These are phyloP conservation scores for Drosophila tani DNA, from an alignment of 1,140 invertebrate species.

Conservation along the genomic window DNA sequence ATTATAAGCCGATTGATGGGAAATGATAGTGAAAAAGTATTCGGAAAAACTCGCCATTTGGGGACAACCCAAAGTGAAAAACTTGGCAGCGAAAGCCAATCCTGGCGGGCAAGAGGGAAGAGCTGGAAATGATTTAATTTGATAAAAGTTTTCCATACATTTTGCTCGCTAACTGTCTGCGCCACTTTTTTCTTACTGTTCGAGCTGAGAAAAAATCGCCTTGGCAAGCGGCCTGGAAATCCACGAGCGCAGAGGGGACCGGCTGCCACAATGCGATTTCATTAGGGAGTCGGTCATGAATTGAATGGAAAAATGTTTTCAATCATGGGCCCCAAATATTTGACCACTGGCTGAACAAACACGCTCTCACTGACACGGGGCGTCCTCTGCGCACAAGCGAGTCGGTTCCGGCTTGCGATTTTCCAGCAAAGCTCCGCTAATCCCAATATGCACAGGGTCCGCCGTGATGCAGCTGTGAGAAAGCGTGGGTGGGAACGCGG, in stretches of 20 bases:
- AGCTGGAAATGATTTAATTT: constrained; percentile 48
- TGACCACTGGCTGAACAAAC: constrained; percentile 58
- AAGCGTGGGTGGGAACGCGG: constrained; percentile 9
- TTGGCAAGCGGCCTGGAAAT: constrained; percentile 46
- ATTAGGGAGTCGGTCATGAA: constrained; percentile 55
- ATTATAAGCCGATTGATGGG: constrained; percentile 40
- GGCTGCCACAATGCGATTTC: constrained; percentile 47
- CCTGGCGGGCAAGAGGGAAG: constrained; percentile 1
- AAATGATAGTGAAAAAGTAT: constrained; percentile 43
- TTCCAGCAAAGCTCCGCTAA: constrained; percentile 1
- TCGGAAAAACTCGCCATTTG: constrained; percentile 15
- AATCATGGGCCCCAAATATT: constrained; percentile 58
- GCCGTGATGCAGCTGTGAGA: constrained; percentile 2
- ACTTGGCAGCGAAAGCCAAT: constrained; percentile 42
- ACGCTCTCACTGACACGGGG: constrained; percentile 6
- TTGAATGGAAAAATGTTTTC: constrained; percentile 57
- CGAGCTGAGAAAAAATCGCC: constrained; percentile 19
- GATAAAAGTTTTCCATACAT: constrained; percentile 66
- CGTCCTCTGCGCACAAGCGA: constrained; percentile 14
- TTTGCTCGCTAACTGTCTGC: constrained; percentile 36
- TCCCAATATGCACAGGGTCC: constrained; percentile 4
- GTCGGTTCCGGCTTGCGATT: constrained; percentile 32
- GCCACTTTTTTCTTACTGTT: constrained; percentile 41
- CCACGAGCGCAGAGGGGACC: neutral
- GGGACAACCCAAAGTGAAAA: constrained; percentile 20